phyloP scores from a whole-genome alignment of 2,113 vertebrate species.

The Xenopus tropicalis region UCB_Xtro_10.0 CM004443.2:136046001-136046500 shows the following conservation, averaged over 20 bases:
- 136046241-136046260: slow-evolving; percentile 1
- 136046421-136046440: slow-evolving; percentile 25
- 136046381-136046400: slow-evolving; percentile 53
- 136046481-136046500: not conserved
- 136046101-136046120: too few species aligned
- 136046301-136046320: slow-evolving; percentile 84
- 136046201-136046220: not conserved
- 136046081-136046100: too few species aligned
- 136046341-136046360: slow-evolving; percentile 88
- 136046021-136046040: too few species aligned
- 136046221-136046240: not conserved
- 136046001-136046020: too few species aligned
- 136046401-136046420: not conserved
- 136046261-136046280: slow-evolving; percentile 39
- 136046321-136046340: slow-evolving; percentile 79
- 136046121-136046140: too few species aligned
- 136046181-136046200: slow-evolving; percentile 1
- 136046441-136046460: not conserved
- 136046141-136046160: too few species aligned
- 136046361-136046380: slow-evolving; percentile 95
- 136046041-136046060: too few species aligned
- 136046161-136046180: too few species aligned
- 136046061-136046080: too few species aligned
- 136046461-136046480: slow-evolving; percentile 20
- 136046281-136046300: slow-evolving; percentile 42